Evolutionary conservation across 2,888 invertebrate species (phyloP), one percentile per base, ranked within the genome.

Genomic region (Hypena proboscidalis): DNA sequence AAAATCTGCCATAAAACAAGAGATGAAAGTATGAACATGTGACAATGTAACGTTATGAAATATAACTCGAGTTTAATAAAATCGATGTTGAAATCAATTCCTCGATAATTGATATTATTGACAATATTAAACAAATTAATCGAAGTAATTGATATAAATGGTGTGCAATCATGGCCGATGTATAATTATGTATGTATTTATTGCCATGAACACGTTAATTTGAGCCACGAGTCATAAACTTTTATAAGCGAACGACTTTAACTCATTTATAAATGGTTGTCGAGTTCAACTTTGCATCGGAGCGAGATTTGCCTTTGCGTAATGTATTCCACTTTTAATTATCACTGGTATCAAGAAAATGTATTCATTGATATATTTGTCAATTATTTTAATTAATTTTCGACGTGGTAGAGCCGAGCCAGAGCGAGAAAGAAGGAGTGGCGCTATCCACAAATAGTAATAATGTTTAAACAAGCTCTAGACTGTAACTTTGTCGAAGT

Each of bases 111-210:
- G 44, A 48, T 58, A 66, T 53, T 49, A 50, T 53, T 46, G 40
- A 45, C 45, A 55, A 55, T 55, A 58, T 65, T 51, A 48, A 58
- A 63, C 51, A 55, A 62, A 62, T 50, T 62, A 56, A 53, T 50
- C 36, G 38, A 30, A 25, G 40, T 42, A 55, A 48, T 48, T 45
- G 44, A 61, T 61, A 52, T 64, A 51, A 63, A 52, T 56, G 22
- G 48, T 40, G 14, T 56, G 50, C 46, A 58, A 60, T 68, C 56
- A 66, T 58, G 39, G 32, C 6, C 29, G 46, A 51, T 47, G 37
- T 38, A 26, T 41, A 52, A 55, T 61, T 49, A 53, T 67, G 48
- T 48, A 25, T 27, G 38, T 45, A 36, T 42, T 49, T 54, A 57
- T 72, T 41, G 48, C 37, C 22, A 35, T 50, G 52, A 56, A 59